phyloP scores from a whole-genome alignment of 2,797 vertebrate species.

The Ibycter americanus region DNA sequence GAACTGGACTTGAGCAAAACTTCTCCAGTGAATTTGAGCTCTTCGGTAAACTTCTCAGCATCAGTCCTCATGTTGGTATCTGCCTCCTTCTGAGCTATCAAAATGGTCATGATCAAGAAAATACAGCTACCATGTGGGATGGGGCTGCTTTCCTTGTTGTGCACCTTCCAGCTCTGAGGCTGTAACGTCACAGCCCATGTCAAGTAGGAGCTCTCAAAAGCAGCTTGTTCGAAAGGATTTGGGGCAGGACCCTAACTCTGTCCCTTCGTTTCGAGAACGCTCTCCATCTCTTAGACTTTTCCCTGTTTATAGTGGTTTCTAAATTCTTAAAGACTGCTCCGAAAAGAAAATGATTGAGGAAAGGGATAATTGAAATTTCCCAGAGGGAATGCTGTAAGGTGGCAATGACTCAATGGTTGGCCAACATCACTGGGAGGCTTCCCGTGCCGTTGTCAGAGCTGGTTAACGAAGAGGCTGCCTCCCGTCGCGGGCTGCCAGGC shows the following conservation, averaged over 20 bases:
- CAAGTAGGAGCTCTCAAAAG: not conserved
- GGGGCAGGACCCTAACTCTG: not conserved
- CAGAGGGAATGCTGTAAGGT: not conserved
- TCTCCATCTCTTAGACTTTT: not conserved
- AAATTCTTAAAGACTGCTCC: not conserved
- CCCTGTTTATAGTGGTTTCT: not conserved
- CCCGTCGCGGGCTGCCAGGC: not conserved
- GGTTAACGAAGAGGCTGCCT: constrained; percentile 31
- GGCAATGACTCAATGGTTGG: not conserved
- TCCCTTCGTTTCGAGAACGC: not conserved
- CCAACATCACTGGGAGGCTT: not conserved
- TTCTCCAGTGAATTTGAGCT: not conserved
- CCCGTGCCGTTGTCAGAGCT: not conserved
- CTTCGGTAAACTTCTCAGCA: not conserved
- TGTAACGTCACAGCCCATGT: rapidly evolving
- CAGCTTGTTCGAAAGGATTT: not conserved
- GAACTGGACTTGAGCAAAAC: not conserved
- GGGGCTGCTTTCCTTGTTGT: rapidly evolving
- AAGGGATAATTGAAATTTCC: constrained; percentile 26
- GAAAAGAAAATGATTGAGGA: constrained; percentile 10
- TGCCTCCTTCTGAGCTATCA: not conserved
- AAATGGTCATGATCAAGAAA: not conserved
- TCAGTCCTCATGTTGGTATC: not conserved
- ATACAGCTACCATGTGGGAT: not conserved
- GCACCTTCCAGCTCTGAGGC: not conserved